Evolutionary conservation across 2,113 vertebrate species (phyloP), one percentile per base, ranked within the genome.

Genomic region (Ophiodon elongatus): DNA sequence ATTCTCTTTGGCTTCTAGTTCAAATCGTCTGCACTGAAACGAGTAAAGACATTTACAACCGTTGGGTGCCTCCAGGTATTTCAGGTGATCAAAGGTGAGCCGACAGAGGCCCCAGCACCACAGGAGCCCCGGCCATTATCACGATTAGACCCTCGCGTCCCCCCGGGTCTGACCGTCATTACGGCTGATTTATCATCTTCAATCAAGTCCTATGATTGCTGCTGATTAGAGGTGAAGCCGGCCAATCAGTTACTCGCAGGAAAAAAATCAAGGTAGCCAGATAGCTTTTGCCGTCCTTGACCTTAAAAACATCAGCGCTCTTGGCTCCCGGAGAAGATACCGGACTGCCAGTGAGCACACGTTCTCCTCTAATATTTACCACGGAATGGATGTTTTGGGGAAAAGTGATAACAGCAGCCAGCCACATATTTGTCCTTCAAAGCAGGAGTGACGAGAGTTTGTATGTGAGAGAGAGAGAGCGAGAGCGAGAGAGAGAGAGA

Each of bases 171-270:
- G 89, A 86, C 82, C 84, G 15, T 83, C 80, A 72, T 85, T 57
- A 86, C 52, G 85, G 69, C 45, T 64, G 41, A 77, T 83, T 80
- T 43, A 70, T 89, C 79, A 89, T 82, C 85, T 89, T 92, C 89
- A 91, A 94, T 92, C 92, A 91, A 66, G 81, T 33, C 84, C 47
- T 52, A 27, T 87, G 88, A 93, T 89, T 93, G 78, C 82, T 27
- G 31, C 80, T 91, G 91, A 92, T 93, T 90, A 69, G 75, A 71
- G 64, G 69, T 79, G 56, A 87, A 70, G 74, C 50, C 33, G 27
- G 66, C 70, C 88, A 91, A 91, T 93, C 91, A 88, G 66, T 50
- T 56, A n/a, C 76, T 78, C 62, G 80, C 39, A 72, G 70, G 52
- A 25, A 4, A 91, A 25, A 4, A 91, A 90, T 89, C 88, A 89